Evolutionary conservation across 2,888 invertebrate genomes (phyloP).

Genomic region (Amphiduros pacificus): DNA sequence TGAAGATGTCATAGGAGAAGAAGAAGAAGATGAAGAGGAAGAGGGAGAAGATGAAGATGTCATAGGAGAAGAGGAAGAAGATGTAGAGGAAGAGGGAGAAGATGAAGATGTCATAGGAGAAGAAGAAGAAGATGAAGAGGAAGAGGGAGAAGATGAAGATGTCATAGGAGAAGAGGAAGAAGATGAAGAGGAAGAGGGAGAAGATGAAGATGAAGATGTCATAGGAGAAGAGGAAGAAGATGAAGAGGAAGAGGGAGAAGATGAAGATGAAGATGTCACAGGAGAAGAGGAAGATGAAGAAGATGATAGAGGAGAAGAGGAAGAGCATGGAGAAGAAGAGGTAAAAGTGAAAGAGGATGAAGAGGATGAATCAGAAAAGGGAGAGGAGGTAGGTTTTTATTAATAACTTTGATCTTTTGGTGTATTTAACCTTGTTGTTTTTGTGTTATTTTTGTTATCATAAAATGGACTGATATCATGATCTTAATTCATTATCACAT

Average conservation of each 20-base stretch:
- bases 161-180: neutral
- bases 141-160: neutral
- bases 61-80: neutral
- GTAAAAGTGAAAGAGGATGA: neutral
- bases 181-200: neutral
- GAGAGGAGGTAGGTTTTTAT: neutral
- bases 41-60: neutral
- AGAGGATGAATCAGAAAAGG: neutral
- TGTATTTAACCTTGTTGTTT: no score
- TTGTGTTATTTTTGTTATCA: no score
- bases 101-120: neutral
- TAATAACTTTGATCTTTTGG: no score
- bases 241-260: neutral
- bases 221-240: neutral
- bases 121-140: neutral
- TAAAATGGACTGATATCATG: no score
- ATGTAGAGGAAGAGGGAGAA: neutral
- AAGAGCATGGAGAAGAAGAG: neutral
- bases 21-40: neutral
- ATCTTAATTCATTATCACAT: no score
- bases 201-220: neutral
- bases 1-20: neutral
- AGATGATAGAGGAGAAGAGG: neutral
- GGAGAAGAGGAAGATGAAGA: neutral
- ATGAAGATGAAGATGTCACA: neutral